These are phyloP conservation scores for Pterostichus niger DNA, from an alignment of 2,888 invertebrate species.

Conservation along the genomic window DNA sequence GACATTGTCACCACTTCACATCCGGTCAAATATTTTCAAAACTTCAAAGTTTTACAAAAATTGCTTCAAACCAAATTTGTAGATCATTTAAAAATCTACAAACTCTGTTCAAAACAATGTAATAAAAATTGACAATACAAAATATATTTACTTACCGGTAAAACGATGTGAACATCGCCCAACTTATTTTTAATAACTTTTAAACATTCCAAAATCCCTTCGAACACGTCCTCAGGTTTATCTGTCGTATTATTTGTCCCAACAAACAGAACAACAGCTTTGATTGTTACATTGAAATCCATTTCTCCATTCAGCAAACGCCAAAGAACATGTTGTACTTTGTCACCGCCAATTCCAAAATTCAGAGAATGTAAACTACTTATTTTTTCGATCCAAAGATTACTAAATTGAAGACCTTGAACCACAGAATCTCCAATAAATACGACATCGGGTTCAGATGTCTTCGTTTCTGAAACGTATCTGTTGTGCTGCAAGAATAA, in stretches of 20 bases:
- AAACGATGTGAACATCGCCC: constrained; percentile 80
- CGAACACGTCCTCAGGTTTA: constrained; percentile 81
- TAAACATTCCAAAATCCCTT: constrained; percentile 82
- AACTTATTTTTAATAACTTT: constrained; percentile 79
- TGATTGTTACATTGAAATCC: constrained; percentile 82
- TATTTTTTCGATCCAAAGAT: constrained; percentile 83
- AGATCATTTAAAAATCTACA: too few species aligned
- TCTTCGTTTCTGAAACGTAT: constrained; percentile 81
- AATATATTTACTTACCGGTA: constrained; percentile 79
- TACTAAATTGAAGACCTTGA: constrained; percentile 80
- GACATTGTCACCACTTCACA: too few species aligned
- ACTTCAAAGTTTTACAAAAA: too few species aligned
- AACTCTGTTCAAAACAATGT: too few species aligned
- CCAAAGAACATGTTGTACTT: constrained; percentile 85
- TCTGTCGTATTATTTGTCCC: constrained; percentile 85
- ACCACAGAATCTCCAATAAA: constrained; percentile 85
- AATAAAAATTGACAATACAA: not conserved
- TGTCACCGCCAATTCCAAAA: constrained; percentile 85
- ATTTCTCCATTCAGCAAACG: constrained; percentile 84
- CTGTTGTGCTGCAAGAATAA: constrained; percentile 80
- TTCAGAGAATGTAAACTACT: constrained; percentile 85
- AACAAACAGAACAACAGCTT: constrained; percentile 83
- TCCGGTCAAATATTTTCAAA: too few species aligned
- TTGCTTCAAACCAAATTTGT: too few species aligned
- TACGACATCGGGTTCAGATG: constrained; percentile 82